A percentile compares a stretch with the other conserved stretches of the same genome.
phyloP scores from a whole-genome alignment of 2,888 invertebrate genomes.

The Carabus problematicus region DNA sequence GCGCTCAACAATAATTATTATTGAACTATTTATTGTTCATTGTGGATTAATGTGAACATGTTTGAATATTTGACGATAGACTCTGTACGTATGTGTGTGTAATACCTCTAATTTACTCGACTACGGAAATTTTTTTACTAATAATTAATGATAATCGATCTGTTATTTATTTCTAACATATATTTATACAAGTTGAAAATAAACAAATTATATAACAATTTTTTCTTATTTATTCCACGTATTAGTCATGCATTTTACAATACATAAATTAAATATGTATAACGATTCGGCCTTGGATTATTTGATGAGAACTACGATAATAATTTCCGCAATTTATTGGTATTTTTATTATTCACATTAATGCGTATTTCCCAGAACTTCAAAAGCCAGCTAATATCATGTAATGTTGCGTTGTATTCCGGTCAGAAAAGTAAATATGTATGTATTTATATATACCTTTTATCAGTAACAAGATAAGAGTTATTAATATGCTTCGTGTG shows the following conservation, averaged over 20 bases:
- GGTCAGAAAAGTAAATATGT: too few species aligned
- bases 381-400: background rate
- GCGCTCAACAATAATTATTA: conserved; percentile 1
- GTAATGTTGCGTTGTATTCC: background rate
- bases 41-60: background rate
- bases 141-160: conserved; percentile 2
- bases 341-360: too few species aligned
- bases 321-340: background rate
- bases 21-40: background rate
- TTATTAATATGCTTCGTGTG: background rate
- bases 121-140: conserved; percentile 13
- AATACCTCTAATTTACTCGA: conserved; percentile 3
- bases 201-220: conserved; percentile 8
- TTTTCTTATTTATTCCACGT: background rate
- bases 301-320: background rate
- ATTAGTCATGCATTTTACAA: background rate
- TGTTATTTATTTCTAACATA: conserved; percentile 42
- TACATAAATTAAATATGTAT: conserved; percentile 15
- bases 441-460: background rate
- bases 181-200: conserved; percentile 42
- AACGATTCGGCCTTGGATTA: background rate
- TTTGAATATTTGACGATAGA: conserved; percentile 17
- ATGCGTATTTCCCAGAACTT: background rate
- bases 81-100: conserved; percentile 11
- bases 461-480: conserved; percentile 27